Evolutionary conservation across 2,888 invertebrate species (phyloP).

Genomic region (Melanchra persicariae): DNA sequence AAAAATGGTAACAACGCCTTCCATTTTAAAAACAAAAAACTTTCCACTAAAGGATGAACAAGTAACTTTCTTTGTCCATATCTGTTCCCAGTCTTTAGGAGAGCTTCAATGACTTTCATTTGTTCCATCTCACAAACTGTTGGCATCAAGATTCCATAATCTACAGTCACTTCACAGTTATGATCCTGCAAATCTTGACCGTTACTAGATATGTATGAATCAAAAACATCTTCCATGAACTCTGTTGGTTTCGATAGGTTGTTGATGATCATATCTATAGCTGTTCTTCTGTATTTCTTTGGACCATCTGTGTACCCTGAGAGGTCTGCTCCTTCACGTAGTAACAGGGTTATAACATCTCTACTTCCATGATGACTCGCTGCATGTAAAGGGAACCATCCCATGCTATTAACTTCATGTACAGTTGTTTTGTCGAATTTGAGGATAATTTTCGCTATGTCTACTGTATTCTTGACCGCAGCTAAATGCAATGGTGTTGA

Average conservation of each 20-base stretch:
- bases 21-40: constrained; percentile 91
- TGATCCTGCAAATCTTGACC: constrained; percentile 77
- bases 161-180: constrained; percentile 86
- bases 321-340: constrained; percentile 86
- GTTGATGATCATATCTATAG: constrained; percentile 89
- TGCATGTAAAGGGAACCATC: constrained; percentile 82
- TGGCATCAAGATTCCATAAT: constrained; percentile 88
- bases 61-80: constrained; percentile 86
- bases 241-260: constrained; percentile 88
- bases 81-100: constrained; percentile 89
- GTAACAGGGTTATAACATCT: constrained; percentile 87
- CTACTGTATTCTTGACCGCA: constrained; percentile 81
- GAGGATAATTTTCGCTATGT: constrained; percentile 81
- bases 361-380: constrained; percentile 91
- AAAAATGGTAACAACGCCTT: constrained; percentile 89
- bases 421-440: constrained; percentile 83
- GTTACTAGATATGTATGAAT: constrained; percentile 88
- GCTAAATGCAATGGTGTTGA: constrained; percentile 88
- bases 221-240: constrained; percentile 89
- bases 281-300: constrained; percentile 83
- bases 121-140: constrained; percentile 86
- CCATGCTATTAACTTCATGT: constrained; percentile 83
- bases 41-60: constrained; percentile 90
- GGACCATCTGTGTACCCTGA: constrained; percentile 83
- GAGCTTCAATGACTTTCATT: constrained; percentile 90